phyloP scores from a whole-genome alignment of 2,888 invertebrate genomes.

The Volucella bombylans region DNA sequence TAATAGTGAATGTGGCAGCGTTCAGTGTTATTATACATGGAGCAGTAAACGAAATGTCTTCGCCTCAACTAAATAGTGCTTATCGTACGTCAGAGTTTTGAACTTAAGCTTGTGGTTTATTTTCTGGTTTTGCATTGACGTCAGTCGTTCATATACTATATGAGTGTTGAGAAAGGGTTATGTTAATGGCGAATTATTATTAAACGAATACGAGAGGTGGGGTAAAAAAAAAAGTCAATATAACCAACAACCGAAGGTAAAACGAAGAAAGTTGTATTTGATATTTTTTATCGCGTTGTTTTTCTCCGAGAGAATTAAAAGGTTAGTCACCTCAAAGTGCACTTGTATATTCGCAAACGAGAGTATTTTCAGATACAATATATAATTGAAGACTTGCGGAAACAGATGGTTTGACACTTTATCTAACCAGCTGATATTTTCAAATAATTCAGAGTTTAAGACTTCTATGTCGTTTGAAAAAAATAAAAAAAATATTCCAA shows the following conservation, averaged over 20 bases:
- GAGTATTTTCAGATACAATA: no score
- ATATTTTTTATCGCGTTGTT: slow-evolving; percentile 17
- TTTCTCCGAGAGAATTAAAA: slow-evolving; percentile 18
- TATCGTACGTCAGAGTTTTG: slow-evolving; percentile 50
- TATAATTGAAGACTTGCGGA: no score
- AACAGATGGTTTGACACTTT: no score
- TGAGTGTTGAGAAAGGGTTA: slow-evolving; percentile 65
- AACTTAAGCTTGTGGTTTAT: slow-evolving; percentile 49
- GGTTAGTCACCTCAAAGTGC: slow-evolving; percentile 60
- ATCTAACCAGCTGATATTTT: no score
- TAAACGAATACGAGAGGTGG: slow-evolving; percentile 22
- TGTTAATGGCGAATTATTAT: slow-evolving; percentile 51
- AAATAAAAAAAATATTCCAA: no score
- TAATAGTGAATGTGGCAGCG: slow-evolving; percentile 26
- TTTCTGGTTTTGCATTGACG: slow-evolving; percentile 72
- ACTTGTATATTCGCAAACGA: neutral
- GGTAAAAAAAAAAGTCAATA: slow-evolving; percentile 9
- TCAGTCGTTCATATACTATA: slow-evolving; percentile 46
- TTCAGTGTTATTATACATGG: no score
- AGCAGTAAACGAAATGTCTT: slow-evolving; percentile 19
- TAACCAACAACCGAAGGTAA: neutral
- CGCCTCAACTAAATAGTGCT: slow-evolving; percentile 7
- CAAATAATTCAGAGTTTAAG: no score
- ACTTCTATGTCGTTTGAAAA: no score
- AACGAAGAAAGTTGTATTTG: slow-evolving; percentile 43